Evolutionary conservation across 2,888 invertebrate species (phyloP).

Genomic region (Saturnia japonica): DNA sequence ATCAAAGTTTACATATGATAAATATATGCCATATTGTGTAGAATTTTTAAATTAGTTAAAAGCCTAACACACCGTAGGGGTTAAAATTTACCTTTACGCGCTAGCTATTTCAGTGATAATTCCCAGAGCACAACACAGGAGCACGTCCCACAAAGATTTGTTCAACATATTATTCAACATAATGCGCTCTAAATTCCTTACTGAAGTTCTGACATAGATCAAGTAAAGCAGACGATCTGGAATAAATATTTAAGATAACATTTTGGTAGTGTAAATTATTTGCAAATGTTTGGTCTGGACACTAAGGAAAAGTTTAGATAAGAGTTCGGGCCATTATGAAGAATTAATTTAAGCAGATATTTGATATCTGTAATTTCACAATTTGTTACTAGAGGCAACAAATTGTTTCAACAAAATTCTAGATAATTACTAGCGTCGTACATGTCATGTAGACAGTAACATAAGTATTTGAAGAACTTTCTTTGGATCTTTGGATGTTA

Average conservation of each 20-base stretch:
- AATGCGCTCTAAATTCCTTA: conserved; percentile 17
- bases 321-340: too few relatives aligned
- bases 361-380: too few relatives aligned
- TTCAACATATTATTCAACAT: conserved; percentile 17
- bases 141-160: conserved; percentile 15
- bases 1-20: not conserved
- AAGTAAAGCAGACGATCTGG: not conserved
- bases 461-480: too few relatives aligned
- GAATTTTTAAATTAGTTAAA: not conserved
- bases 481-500: too few relatives aligned
- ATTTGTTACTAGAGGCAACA: too few relatives aligned
- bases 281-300: too few relatives aligned
- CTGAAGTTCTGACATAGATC: conserved; percentile 15
- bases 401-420: too few relatives aligned
- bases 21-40: not conserved
- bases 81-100: not conserved
- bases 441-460: too few relatives aligned
- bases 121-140: conserved; percentile 7
- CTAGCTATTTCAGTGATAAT: conserved; percentile 9
- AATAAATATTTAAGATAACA: not conserved
- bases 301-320: too few relatives aligned
- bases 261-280: too few relatives aligned
- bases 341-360: too few relatives aligned
- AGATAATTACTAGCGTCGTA: too few relatives aligned
- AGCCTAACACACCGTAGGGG: not conserved